Conservation (phyloP, 2,113 vertebrate genomes). For the Tenrec ecaudatus region DNA sequence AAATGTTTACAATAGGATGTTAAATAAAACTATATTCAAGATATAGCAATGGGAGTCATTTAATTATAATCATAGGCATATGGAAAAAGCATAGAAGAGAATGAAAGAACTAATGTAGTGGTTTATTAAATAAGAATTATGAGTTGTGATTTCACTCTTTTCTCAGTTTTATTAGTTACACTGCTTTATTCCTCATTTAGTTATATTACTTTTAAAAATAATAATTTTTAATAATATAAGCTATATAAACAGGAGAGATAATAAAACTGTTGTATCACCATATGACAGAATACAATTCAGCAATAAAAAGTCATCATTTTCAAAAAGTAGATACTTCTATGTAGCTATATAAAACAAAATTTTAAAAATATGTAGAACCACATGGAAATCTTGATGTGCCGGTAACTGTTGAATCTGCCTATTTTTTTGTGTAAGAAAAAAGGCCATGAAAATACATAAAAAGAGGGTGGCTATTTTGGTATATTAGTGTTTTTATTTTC, state of each 20-base stretch:
- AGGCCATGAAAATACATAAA: not conserved
- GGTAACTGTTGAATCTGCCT: not conserved
- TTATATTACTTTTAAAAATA: constrained; percentile 25
- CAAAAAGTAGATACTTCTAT: not conserved
- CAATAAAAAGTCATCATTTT: constrained; percentile 17
- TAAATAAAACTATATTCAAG: constrained; percentile 44
- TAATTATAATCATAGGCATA: not conserved
- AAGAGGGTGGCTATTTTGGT: not conserved
- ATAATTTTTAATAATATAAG: constrained; percentile 33
- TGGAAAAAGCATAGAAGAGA: not conserved
- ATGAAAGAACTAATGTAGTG: not conserved
- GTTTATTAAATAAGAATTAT: not conserved
- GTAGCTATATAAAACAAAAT: too few species aligned
- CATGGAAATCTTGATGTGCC: not conserved
- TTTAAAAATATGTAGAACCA: not conserved
- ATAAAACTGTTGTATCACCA: not conserved
- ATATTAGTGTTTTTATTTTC: constrained; percentile 3
- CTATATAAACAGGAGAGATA: not conserved
- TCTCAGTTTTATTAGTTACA: not conserved
- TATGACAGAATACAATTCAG: constrained; percentile 16
- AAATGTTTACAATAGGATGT: not conserved
- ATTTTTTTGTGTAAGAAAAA: constrained; percentile 43
- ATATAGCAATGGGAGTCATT: not conserved
- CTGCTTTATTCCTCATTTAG: not conserved
- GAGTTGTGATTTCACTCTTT: constrained; percentile 8